Base-by-base conservation (phyloP, 2,888 invertebrate genomes). In the Apomyelois bistriatella region DNA sequence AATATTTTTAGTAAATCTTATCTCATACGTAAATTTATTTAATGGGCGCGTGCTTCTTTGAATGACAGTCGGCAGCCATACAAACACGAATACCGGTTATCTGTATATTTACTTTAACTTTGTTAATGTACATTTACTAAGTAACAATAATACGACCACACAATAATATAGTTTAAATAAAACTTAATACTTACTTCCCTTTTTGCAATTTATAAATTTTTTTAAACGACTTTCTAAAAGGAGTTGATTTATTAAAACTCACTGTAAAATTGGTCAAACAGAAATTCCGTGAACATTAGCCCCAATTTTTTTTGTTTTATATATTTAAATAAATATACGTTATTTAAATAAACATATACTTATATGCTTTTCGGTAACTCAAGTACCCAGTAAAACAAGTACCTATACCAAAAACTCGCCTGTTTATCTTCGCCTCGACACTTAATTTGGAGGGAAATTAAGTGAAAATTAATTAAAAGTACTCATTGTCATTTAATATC, bases 11-110 rank as follows among this genome's bases (percentile, higher is more conserved):
- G 8, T 38, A 4, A 13, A 22, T 9, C 10, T 41, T 41, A 41
- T 41, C 41, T 17, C 1, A 4, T 10, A 41, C 17, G 17, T 41
- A n/a, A 41, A 66, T 69, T 71, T 61, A 61, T 61, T 53, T 53
- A 54, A 61, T 53, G 59, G 61, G 65, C 76, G 70, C 73, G 74
- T 74, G 72, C 70, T 70, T 55, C 52, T 60, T 54, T 61, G 58
- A 57, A 64, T 52, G 41, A 61, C 46, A 48, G 15, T 47, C 53
- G 48, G 40, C 53, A 51, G 51, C 35, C 43, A 35, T 48, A 48
- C 62, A 70, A 72, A 73, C 66, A 73, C 57, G 55, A 54, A 50
- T 60, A 62, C 51, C 61, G 52, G 59, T 61, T 64, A 66, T 62
- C 59, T 54, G 35, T 43, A 46, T 53, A 49, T 60, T 62, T 62